Evolutionary conservation across 2,113 vertebrate species (phyloP), one percentile per base, ranked within the genome.

Genomic region (Pygoscelis adeliae): DNA sequence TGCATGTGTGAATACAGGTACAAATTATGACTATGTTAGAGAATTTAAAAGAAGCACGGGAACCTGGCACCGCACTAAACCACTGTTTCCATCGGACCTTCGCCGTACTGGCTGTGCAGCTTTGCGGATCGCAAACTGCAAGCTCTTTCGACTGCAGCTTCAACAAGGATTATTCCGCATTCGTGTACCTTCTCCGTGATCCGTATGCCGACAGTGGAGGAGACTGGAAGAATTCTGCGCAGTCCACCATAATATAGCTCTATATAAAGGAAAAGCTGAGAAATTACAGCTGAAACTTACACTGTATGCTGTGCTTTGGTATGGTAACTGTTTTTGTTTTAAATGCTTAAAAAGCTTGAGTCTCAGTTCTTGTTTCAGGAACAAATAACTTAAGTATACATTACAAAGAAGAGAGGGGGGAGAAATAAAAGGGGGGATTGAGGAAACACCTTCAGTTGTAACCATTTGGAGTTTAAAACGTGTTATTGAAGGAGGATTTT

Each of bases 41-140:
- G 99, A 99, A 83, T 99, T 99, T 46, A 99, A 99, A 47, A 98
- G 99, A 34, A 99, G 99, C 98, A 99, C 99, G 0, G 99, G 99
- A 8, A 99, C 99, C 17, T 99, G 99, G 99, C 99, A 99, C 63
- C 99, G 98, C 95, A 99, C 99, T 1, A 99, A 99, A 30, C 99
- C 98, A 0, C 98, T 99, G n/a, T 97, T 99, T 46, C 97, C 99
- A 2, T 98, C 98, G 1, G 99, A 99, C 98, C 99, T 99, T 20
- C 99, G 99, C 42, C 99, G 99, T 55, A 99, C 99, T 0, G 98
- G 98, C 77, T 99, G 99, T 3, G 98, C 99, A 0, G 98, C 99
- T 25, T 95, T 99, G 87, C 99, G 99, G 11, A 99, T 99, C 25
- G 99, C 99, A 55, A 99, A 99, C 98, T 99, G 99, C 97, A 99